A percentile compares a stretch with the other conserved stretches of the same genome.
Conservation (phyloP, 2,888 invertebrate genomes). For the Melanostoma mellinum region DNA sequence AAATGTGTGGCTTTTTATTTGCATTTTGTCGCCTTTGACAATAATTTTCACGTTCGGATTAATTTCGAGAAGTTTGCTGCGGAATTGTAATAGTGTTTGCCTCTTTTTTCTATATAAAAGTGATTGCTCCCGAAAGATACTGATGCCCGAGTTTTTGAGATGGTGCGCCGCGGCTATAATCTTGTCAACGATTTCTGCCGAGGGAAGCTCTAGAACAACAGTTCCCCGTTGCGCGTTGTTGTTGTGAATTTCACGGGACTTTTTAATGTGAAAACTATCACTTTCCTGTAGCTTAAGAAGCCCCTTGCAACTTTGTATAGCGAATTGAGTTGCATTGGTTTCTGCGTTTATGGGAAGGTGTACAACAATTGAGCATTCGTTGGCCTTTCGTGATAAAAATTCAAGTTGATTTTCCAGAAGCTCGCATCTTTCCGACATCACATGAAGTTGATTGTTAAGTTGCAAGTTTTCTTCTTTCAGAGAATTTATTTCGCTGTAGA, state of each 20-base stretch:
- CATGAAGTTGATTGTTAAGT: background rate
- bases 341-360: conserved; percentile 1
- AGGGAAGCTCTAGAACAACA: no score
- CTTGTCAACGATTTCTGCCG: background rate
- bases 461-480: background rate
- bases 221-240: no score
- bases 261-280: no score
- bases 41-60: background rate
- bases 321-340: background rate
- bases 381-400: background rate
- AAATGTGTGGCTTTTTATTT: no score
- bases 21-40: background rate
- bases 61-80: background rate
- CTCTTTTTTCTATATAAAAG: background rate
- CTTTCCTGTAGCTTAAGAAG: no score
- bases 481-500: background rate
- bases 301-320: no score
- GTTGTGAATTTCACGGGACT: no score
- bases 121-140: background rate
- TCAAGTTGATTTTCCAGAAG: conserved; percentile 6
- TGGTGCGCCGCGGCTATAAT: background rate
- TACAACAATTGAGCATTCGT: background rate
- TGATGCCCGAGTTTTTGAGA: background rate
- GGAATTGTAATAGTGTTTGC: background rate
- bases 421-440: conserved; percentile 7